phyloP scores from a whole-genome alignment of 1,140 invertebrate species.

The Drosophila nebulosa region DNA sequence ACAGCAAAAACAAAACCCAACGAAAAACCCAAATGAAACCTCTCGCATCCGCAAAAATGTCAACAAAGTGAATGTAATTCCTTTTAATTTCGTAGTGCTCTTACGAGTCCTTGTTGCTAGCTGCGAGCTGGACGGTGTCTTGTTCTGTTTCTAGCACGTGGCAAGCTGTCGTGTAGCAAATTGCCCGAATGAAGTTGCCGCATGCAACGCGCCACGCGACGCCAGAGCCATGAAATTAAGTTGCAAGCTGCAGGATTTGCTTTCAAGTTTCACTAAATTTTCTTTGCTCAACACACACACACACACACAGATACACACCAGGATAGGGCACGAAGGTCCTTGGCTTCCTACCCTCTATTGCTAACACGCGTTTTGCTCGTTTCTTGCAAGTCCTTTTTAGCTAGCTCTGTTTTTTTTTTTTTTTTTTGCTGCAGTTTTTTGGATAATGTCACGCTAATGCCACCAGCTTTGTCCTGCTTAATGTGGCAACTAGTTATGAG shows the following conservation, averaged over 20 bases:
- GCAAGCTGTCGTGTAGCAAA: slow-evolving; percentile 64
- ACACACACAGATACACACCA: slow-evolving; percentile 1
- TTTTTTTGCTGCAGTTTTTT: slow-evolving; percentile 47
- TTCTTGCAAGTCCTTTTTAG: slow-evolving; percentile 42
- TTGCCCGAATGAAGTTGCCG: slow-evolving; percentile 71
- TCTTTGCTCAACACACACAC: slow-evolving; percentile 23
- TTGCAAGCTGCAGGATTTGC: slow-evolving; percentile 74
- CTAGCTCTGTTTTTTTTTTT: background rate
- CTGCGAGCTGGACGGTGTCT: slow-evolving; percentile 30
- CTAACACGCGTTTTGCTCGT: slow-evolving; percentile 63
- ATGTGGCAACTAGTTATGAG: slow-evolving; percentile 59
- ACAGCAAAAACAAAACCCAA: slow-evolving; percentile 28
- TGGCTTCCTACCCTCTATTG: slow-evolving; percentile 43
- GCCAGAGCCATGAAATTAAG: slow-evolving; percentile 72
- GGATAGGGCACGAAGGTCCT: slow-evolving; percentile 47
- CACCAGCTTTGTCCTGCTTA: slow-evolving; percentile 67
- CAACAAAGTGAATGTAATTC: slow-evolving; percentile 75
- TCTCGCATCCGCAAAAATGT: slow-evolving; percentile 44
- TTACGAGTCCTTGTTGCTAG: slow-evolving; percentile 34
- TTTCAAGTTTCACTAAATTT: slow-evolving; percentile 72
- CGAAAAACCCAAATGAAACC: slow-evolving; percentile 14
- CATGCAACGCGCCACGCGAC: slow-evolving; percentile 40
- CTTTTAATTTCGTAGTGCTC: slow-evolving; percentile 59
- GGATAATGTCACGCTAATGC: slow-evolving; percentile 75
- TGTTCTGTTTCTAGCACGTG: slow-evolving; percentile 50